These are phyloP conservation scores for Spilarctia lutea DNA, from an alignment of 2,888 invertebrate species.

Conservation along the genomic window DNA sequence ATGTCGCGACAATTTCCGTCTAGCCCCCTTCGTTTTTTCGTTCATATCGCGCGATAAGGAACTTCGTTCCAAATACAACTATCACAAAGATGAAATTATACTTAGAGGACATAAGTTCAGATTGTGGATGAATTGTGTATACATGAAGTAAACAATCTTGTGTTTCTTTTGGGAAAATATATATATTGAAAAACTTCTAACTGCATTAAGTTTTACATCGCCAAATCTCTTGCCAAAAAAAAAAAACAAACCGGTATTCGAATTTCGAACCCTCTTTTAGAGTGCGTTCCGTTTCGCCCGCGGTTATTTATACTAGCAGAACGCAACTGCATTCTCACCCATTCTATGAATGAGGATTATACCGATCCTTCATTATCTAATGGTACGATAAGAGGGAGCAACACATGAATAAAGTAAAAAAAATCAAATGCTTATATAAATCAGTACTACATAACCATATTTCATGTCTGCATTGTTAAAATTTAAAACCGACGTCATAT, in stretches of 20 bases:
- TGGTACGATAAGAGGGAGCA: conserved; percentile 57
- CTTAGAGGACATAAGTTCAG: too few species aligned
- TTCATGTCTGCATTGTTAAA: too few species aligned
- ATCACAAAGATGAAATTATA: too few species aligned
- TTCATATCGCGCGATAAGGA: too few species aligned
- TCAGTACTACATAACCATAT: too few species aligned
- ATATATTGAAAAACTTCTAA: background rate
- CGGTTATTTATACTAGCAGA: conserved; percentile 71
- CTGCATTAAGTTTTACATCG: conserved; percentile 13
- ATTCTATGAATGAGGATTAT: conserved; percentile 67
- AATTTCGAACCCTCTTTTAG: conserved; percentile 69
- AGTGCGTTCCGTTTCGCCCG: conserved; percentile 58
- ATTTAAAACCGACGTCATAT: too few species aligned
- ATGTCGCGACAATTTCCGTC: too few species aligned
- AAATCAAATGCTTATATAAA: too few species aligned
- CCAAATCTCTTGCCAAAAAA: conserved; percentile 20
- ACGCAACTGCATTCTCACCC: conserved; percentile 46
- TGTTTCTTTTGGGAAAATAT: background rate
- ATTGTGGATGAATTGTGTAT: too few species aligned
- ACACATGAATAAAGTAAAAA: conserved; percentile 35
- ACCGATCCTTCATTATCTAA: conserved; percentile 77
- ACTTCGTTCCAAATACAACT: too few species aligned
- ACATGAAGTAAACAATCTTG: too few species aligned
- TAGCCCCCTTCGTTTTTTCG: too few species aligned
- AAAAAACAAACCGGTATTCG: conserved; percentile 54